These are phyloP conservation scores for Cynocephalus volans DNA, from an alignment of 2,113 vertebrate genomes.

Conservation along the genomic window DNA sequence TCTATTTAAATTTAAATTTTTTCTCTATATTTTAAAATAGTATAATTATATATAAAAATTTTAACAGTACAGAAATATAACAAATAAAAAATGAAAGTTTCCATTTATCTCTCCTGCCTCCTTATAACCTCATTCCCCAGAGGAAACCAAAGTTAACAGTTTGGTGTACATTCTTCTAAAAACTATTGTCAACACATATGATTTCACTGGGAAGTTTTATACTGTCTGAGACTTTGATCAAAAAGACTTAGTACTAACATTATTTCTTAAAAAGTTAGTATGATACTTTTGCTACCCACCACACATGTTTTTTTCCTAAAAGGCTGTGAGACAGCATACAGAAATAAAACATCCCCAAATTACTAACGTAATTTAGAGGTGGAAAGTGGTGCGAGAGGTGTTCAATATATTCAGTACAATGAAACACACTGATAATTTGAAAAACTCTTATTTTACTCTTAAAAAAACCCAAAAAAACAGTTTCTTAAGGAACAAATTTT, in stretches of 20 bases:
- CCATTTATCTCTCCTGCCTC: not conserved
- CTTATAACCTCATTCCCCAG: not conserved
- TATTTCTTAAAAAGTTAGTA: not conserved
- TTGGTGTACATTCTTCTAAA: not conserved
- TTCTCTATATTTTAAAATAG: not conserved
- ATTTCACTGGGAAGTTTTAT: not conserved
- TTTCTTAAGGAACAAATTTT: not conserved
- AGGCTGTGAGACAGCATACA: not conserved
- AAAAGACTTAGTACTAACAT: not conserved
- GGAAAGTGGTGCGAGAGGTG: not conserved
- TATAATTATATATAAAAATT: not conserved
- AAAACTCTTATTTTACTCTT: not conserved
- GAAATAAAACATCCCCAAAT: not conserved
- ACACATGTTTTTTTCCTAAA: not conserved
- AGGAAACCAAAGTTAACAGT: constrained; percentile 5
- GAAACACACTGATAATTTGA: not conserved
- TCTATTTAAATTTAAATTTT: constrained; percentile 6
- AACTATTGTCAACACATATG: not conserved
- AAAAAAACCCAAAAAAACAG: not conserved
- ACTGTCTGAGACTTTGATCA: constrained; percentile 1
- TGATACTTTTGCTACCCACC: not conserved
- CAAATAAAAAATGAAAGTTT: not conserved
- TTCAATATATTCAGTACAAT: not conserved
- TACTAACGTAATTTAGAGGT: not conserved
- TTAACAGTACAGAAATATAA: not conserved